phyloP scores from a whole-genome alignment of 2,797 vertebrate species.

The Propithecus perrieri region DNA sequence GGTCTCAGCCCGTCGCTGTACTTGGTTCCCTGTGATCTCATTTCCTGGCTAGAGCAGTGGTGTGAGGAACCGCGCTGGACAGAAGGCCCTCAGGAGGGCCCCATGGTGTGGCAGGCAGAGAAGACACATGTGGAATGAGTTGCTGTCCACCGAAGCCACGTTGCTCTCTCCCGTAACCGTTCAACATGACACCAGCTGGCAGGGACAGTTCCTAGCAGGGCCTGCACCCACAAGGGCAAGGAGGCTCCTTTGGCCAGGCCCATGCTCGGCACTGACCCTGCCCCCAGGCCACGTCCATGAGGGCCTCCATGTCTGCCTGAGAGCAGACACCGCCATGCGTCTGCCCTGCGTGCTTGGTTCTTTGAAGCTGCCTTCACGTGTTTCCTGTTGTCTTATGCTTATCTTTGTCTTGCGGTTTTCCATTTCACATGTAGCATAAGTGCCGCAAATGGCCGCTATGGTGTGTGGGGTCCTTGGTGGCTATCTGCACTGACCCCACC shows the following conservation, averaged over 20 bases:
- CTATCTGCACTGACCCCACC: no score
- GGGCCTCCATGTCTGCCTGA: neutral
- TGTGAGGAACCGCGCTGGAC: no score
- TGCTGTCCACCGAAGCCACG: neutral
- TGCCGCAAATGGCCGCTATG: fast-evolving
- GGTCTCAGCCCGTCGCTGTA: neutral
- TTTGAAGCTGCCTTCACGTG: fast-evolving
- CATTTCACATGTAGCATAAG: fast-evolving
- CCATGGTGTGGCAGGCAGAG: neutral
- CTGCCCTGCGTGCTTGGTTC: no score
- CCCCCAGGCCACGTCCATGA: fast-evolving
- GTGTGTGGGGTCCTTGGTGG: no score
- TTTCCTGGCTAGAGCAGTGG: neutral
- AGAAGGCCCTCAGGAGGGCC: neutral
- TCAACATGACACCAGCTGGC: neutral
- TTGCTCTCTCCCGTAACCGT: neutral
- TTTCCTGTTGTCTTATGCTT: neutral
- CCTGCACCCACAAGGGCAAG: neutral
- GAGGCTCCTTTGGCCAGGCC: neutral
- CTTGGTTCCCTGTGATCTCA: neutral
- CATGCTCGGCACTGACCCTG: neutral
- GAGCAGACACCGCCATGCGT: fast-evolving
- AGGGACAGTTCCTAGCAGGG: neutral
- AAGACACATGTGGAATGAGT: neutral
- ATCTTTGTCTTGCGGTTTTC: neutral